Percentiles rank a stretch among this genome's conserved stretches.
phyloP scores from a whole-genome alignment of 2,888 invertebrate genomes.

The Phrixothrix hirtus region DNA sequence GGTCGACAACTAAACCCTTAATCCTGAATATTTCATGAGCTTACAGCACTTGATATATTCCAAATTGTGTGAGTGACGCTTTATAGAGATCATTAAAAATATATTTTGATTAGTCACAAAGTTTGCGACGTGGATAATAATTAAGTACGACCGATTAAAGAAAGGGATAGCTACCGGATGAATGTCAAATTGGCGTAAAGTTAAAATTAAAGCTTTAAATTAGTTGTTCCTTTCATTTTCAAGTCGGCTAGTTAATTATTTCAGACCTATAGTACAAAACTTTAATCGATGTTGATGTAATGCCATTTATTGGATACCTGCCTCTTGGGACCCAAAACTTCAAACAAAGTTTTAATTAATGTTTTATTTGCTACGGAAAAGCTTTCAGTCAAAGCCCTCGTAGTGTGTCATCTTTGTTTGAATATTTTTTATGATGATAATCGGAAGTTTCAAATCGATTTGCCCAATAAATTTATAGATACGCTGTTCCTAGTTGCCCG shows the following conservation, averaged over 20 bases:
- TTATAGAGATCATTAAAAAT: conserved; percentile 9
- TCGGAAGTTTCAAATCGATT: too few species aligned
- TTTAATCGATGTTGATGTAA: neutral
- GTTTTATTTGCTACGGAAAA: conserved; percentile 5
- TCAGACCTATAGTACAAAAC: neutral
- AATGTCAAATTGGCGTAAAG: too few species aligned
- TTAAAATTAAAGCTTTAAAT: conserved; percentile 4
- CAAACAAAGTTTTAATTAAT: conserved; percentile 12
- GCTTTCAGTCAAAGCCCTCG: neutral
- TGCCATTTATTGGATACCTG: conserved; percentile 5
- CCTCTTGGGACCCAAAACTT: conserved; percentile 2
- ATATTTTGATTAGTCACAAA: too few species aligned
- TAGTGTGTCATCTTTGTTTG: neutral
- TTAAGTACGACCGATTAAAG: too few species aligned
- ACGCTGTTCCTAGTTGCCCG: too few species aligned
- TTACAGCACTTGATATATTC: conserved; percentile 26
- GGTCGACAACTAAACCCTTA: conserved; percentile 30
- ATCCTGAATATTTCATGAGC: conserved; percentile 32
- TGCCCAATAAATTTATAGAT: too few species aligned
- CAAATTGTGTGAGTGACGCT: conserved; percentile 14
- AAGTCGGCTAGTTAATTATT: conserved; percentile 12
- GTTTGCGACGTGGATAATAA: too few species aligned
- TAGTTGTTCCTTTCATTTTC: conserved; percentile 7
- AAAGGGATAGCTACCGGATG: too few species aligned
- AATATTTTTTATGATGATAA: too few species aligned